Percentiles rank a stretch among this genome's conserved stretches.
Conservation (phyloP, 2,888 invertebrate species). For the Linhomoeus sp. region DNA sequence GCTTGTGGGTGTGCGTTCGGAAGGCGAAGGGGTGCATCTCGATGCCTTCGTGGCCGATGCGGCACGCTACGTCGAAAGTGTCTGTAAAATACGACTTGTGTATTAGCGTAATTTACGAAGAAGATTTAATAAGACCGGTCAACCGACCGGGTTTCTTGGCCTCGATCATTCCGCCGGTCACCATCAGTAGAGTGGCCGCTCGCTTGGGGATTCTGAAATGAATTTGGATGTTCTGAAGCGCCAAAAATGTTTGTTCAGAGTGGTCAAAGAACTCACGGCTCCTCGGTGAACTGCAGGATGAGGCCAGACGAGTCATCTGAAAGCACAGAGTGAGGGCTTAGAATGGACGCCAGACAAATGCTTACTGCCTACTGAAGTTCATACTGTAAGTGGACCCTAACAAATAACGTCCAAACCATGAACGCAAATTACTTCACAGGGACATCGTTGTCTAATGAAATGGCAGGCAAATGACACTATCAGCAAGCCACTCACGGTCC, state of each 20-base stretch:
- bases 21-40: conserved; percentile 82
- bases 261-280: background rate
- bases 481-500: conserved; percentile 23
- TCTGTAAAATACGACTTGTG: conserved; percentile 37
- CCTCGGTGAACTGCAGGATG: conserved; percentile 51
- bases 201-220: conserved; percentile 51
- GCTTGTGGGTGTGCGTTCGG: conserved; percentile 73
- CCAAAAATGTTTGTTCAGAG: background rate
- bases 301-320: conserved; percentile 77
- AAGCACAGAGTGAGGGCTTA: too few relatives aligned
- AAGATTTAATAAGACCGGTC: too few relatives aligned
- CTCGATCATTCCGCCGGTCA: conserved; percentile 56
- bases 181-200: conserved; percentile 74
- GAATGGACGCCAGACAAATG: too few relatives aligned
- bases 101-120: background rate
- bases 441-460: too few relatives aligned
- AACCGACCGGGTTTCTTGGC: too few relatives aligned
- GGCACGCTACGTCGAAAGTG: conserved; percentile 77
- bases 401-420: too few relatives aligned
- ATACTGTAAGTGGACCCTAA: too few relatives aligned
- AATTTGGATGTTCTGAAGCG: background rate
- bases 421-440: too few relatives aligned
- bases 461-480: too few relatives aligned
- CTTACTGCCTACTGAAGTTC: too few relatives aligned
- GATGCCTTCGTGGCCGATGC: conserved; percentile 46